Conservation (phyloP, 1,140 invertebrate species). For the Choristoneura fumiferana region DNA sequence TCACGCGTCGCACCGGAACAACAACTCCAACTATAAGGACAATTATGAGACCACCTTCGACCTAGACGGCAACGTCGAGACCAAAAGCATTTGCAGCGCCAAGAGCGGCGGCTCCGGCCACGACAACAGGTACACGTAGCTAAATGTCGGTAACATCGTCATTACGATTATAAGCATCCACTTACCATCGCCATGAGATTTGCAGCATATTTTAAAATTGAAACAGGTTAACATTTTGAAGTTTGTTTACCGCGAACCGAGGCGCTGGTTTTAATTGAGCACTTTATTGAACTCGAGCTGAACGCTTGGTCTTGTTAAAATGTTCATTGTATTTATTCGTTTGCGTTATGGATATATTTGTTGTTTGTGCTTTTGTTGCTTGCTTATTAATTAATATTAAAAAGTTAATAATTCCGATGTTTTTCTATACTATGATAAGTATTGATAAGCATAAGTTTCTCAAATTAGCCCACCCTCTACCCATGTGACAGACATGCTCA, state of each 20-base stretch:
- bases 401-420: too few relatives aligned
- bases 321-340: too few relatives aligned
- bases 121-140: slow-evolving; percentile 80
- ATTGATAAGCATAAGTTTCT: too few relatives aligned
- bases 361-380: not conserved
- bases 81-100: slow-evolving; percentile 82
- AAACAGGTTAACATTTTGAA: not conserved
- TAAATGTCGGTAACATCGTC: too few relatives aligned
- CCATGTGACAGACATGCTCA: too few relatives aligned
- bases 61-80: slow-evolving; percentile 90
- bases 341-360: too few relatives aligned
- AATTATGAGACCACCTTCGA: slow-evolving; percentile 92
- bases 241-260: not conserved
- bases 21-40: slow-evolving; percentile 76
- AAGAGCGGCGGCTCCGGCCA: slow-evolving; percentile 84
- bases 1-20: slow-evolving; percentile 47
- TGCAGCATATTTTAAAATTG: not conserved
- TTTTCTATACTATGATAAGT: too few relatives aligned
- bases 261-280: not conserved
- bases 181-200: too few relatives aligned
- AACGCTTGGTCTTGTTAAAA: not conserved
- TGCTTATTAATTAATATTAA: too few relatives aligned
- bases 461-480: too few relatives aligned
- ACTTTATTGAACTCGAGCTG: not conserved
- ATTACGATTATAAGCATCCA: too few relatives aligned